Base-by-base conservation (phyloP, 1,140 invertebrate genomes). In the Drosophila simulans region DNA sequence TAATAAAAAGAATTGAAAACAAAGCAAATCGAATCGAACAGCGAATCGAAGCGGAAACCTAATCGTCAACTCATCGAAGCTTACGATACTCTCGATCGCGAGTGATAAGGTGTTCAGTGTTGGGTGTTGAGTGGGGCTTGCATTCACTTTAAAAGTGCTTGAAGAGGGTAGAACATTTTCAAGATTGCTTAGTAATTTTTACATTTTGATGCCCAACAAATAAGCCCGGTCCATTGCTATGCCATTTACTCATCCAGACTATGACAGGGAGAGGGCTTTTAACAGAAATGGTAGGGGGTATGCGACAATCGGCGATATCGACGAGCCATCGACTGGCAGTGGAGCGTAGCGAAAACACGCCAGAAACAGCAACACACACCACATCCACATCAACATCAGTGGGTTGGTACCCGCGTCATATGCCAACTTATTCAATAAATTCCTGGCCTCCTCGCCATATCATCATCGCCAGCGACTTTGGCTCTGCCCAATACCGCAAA, bases 281-380 rank as follows among this genome's bases (percentile, higher is more conserved):
- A 20, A 10, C 17, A 35, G 37, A 53, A 42, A 45, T 43, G 66
- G 71, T 58, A 75, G 71, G 49, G 65, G 85, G 79, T 73, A 81
- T 80, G 73, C 69, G 71, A 80, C 60, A 77, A 60, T 68, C 52
- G 48, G 22, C 39, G 54, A 66, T 76, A 76, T 57, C 45, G 59
- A 57, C 40, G 31, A 35, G n/a, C 63, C 72, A 71, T 52, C 62
- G 57, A 79, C 60, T 31, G 56, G 57, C 82, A 82, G 88, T 86
- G 79, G 82, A 82, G 83, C 83, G 83, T 88, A 86, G 79, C 83
- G 75, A 75, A 81, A 82, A 82, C 77, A 77, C 74, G 60, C 39
- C 64, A 65, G 39, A 59, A 66, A 51, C 25, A 52, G 39, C 34
- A 15, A 66, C 20, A 66, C 37, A 78, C 31, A 58, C n/a, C 17